Evolutionary conservation across 2,113 vertebrate species (phyloP).

Genomic region (Salminus brasiliensis): DNA sequence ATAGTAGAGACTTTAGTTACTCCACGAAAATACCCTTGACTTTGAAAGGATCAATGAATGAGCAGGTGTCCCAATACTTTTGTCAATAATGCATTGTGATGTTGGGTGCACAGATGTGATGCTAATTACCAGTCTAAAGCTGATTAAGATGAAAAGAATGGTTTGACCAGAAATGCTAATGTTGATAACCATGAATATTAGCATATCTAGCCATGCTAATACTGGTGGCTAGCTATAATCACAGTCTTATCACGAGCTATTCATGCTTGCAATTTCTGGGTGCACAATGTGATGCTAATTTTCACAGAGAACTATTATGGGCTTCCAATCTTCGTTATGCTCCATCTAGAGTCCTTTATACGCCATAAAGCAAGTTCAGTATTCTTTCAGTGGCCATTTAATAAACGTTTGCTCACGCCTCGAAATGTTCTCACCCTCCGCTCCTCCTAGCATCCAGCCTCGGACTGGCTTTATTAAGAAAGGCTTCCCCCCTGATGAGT

Average conservation of each 20-base stretch:
- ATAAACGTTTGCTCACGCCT: conserved; percentile 14
- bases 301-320: not conserved
- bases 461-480: not conserved
- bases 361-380: not conserved
- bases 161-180: too few relatives aligned
- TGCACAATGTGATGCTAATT: not conserved
- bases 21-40: too few relatives aligned
- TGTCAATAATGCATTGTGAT: too few relatives aligned
- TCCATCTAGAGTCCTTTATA: not conserved
- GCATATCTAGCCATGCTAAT: not conserved
- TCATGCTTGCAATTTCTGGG: not conserved
- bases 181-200: not conserved
- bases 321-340: not conserved
- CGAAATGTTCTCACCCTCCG: not conserved
- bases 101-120: too few relatives aligned
- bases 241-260: not conserved
- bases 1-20: too few relatives aligned
- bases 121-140: too few relatives aligned
- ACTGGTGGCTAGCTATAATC: not conserved
- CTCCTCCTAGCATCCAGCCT: not conserved
- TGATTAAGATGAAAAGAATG: too few relatives aligned
- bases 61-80: too few relatives aligned
- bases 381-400: not conserved
- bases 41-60: too few relatives aligned
- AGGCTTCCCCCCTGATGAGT: not conserved